Percentiles rank a stretch among this genome's conserved stretches.
These are phyloP conservation scores for Psylliodes chrysocephalus DNA, from an alignment of 2,888 invertebrate genomes.

Conservation along the genomic window DNA sequence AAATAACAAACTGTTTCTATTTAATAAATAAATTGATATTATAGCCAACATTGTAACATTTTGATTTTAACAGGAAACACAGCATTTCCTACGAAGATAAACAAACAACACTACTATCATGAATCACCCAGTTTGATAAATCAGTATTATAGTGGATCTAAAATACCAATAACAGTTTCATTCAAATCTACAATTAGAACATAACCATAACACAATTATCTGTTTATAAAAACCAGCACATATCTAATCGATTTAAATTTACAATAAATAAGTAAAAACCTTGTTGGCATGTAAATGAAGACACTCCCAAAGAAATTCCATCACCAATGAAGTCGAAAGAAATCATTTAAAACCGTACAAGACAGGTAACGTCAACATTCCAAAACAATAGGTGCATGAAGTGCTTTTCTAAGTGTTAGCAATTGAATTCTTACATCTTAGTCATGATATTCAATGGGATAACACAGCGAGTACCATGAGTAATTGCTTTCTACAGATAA, in stretches of 20 bases:
- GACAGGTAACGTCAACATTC: conserved; percentile 13
- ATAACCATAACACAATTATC: too few species aligned
- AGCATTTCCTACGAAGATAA: too few species aligned
- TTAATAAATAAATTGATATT: too few species aligned
- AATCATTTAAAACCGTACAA: background rate
- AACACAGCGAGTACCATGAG: background rate
- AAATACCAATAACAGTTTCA: too few species aligned
- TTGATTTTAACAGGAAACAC: too few species aligned
- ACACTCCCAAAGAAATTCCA: conserved; percentile 29
- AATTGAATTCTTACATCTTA: conserved; percentile 1
- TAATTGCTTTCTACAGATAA: background rate
- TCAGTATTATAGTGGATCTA: too few species aligned
- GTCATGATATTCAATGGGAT: background rate
- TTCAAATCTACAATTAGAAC: too few species aligned
- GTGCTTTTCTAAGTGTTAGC: conserved; percentile 1
- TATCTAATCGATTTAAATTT: conserved; percentile 14
- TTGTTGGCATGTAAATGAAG: conserved; percentile 22
- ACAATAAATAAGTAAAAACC: conserved; percentile 24
- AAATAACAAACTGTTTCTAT: too few species aligned
- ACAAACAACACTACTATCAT: too few species aligned
- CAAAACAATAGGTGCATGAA: conserved; percentile 1
- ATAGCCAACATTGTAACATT: too few species aligned
- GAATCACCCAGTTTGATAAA: too few species aligned
- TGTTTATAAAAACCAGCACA: too few species aligned
- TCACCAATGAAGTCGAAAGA: conserved; percentile 1